phyloP scores from a whole-genome alignment of 2,113 vertebrate genomes.

The Circaetus gallicus region DNA sequence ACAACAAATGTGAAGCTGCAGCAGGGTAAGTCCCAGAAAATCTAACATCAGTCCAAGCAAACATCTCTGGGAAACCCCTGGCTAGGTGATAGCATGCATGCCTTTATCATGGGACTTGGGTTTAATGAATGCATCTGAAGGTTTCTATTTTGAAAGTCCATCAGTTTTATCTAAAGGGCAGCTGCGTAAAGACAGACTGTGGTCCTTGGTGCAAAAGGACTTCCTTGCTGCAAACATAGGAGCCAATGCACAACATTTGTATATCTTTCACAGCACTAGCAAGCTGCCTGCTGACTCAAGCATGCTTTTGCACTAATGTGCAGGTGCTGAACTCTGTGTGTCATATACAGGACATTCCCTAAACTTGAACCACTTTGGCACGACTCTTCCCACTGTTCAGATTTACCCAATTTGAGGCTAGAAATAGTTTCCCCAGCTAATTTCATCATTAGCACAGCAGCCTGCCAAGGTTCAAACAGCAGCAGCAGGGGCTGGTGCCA shows the following conservation, averaged over 20 bases:
- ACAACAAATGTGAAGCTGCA: rapidly evolving
- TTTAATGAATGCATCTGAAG: rapidly evolving
- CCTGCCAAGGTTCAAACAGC: neutral
- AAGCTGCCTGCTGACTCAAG: neutral
- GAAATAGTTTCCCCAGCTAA: neutral
- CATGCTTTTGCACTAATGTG: neutral
- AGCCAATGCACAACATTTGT: neutral
- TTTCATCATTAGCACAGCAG: neutral
- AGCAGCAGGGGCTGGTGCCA: neutral
- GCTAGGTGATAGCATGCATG: neutral
- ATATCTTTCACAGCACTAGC: neutral
- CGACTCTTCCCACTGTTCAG: neutral
- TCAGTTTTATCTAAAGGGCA: neutral
- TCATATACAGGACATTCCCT: neutral
- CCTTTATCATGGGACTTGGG: neutral
- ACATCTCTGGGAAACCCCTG: neutral
- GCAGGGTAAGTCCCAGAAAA: neutral
- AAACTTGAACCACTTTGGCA: neutral
- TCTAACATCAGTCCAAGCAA: neutral
- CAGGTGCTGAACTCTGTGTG: neutral
- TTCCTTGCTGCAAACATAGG: neutral
- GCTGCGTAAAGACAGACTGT: rapidly evolving
- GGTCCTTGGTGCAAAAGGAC: neutral
- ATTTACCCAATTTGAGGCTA: neutral
- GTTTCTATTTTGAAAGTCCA: neutral